These are phyloP conservation scores for Corbicula japonica DNA, from an alignment of 2,888 invertebrate genomes.

Conservation along the genomic window DNA sequence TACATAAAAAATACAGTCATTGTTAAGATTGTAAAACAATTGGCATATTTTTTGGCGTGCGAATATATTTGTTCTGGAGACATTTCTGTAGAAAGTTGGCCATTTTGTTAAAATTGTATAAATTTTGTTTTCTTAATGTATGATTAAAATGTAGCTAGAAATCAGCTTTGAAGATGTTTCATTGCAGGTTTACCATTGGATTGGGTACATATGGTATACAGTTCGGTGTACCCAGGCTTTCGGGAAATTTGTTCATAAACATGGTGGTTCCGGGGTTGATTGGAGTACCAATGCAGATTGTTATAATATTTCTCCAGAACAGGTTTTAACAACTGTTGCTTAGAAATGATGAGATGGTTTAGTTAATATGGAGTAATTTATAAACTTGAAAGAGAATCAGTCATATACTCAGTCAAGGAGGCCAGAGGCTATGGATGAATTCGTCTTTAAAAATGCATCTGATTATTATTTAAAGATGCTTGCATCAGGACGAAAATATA, in stretches of 20 bases:
- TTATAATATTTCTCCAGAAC: constrained; percentile 56
- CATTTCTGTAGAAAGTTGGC: neutral
- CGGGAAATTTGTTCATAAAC: constrained; percentile 62
- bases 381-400: neutral
- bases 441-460: neutral
- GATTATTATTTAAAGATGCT: neutral
- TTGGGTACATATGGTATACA: constrained; percentile 56
- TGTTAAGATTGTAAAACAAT: too few relatives aligned
- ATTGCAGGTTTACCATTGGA: constrained; percentile 38
- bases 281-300: constrained; percentile 45
- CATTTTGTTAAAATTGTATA: neutral
- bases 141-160: neutral
- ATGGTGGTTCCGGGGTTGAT: constrained; percentile 54
- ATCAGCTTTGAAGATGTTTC: neutral
- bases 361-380: neutral
- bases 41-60: neutral
- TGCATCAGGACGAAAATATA: neutral
- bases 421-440: neutral
- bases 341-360: neutral
- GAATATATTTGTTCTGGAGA: neutral
- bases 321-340: constrained; percentile 30
- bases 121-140: neutral
- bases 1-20: too few relatives aligned
- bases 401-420: neutral
- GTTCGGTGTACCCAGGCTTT: constrained; percentile 61